A percentile compares a stretch with the other conserved stretches of the same genome.
phyloP scores from a whole-genome alignment of 2,113 vertebrate species.

The Egretta garzetta region DNA sequence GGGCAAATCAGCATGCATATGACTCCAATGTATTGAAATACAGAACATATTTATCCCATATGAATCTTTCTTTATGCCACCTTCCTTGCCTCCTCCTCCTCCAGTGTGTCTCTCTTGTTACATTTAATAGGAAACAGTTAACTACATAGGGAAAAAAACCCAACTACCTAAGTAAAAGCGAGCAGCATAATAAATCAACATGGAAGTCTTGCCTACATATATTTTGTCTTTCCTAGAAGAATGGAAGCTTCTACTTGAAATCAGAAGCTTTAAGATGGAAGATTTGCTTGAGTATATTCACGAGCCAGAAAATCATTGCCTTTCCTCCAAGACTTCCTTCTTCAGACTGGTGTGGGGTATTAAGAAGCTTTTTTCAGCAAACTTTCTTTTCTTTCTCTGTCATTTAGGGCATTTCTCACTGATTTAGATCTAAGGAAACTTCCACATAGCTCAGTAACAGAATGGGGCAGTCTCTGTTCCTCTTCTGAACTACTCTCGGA shows the following conservation, averaged over 20 bases:
- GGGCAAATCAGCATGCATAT: rapidly evolving
- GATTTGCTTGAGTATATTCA: not conserved
- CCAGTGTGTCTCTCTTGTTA: not conserved
- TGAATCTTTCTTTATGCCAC: not conserved
- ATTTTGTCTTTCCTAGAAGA: not conserved
- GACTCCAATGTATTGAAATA: not conserved
- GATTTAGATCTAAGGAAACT: not conserved
- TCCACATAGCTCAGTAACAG: not conserved
- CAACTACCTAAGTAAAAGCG: not conserved
- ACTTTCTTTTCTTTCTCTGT: not conserved
- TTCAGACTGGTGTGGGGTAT: not conserved
- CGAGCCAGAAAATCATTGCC: not conserved
- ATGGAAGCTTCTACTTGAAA: not conserved
- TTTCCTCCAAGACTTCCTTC: not conserved
- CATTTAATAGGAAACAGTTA: not conserved
- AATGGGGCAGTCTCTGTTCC: not conserved
- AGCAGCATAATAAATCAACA: not conserved
- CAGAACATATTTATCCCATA: not conserved
- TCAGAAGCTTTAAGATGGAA: not conserved
- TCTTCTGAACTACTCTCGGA: not conserved
- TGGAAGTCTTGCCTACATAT: not conserved
- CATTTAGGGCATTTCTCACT: not conserved
- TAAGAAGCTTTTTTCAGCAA: not conserved
- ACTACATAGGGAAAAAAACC: not conserved
- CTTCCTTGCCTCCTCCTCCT: not conserved